A percentile compares a stretch with the other conserved stretches of the same genome.
Evolutionary conservation across 2,888 invertebrate genomes (phyloP).

Genomic region (Dendrolimus pini): DNA sequence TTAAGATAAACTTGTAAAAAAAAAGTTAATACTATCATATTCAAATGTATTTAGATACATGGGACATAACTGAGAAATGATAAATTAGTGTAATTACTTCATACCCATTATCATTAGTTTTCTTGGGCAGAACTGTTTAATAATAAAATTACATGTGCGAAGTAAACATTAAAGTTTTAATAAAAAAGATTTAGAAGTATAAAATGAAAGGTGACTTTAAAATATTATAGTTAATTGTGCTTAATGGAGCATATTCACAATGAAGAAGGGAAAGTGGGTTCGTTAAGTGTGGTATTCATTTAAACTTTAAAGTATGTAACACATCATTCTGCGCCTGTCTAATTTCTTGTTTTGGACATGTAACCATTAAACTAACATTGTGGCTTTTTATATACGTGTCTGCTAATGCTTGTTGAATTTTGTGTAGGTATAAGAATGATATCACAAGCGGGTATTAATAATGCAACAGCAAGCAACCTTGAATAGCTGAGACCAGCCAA

Average conservation of each 20-base stretch:
- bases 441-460: constrained; percentile 43
- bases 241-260: not conserved
- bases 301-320: not conserved
- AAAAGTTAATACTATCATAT: too few species aligned
- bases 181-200: not conserved
- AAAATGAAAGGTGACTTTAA: not conserved
- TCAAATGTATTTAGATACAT: too few species aligned
- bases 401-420: constrained; percentile 5
- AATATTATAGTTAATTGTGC: not conserved
- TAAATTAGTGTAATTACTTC: too few species aligned
- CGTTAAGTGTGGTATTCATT: not conserved
- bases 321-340: not conserved
- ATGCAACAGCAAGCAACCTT: constrained; percentile 35
- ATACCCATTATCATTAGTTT: too few species aligned
- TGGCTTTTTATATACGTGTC: too few species aligned
- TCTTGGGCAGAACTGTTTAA: too few species aligned
- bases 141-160: not conserved
- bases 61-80: too few species aligned
- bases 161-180: not conserved
- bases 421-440: constrained; percentile 32
- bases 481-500: constrained; percentile 31
- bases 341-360: too few species aligned
- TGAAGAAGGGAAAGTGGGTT: not conserved
- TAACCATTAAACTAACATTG: too few species aligned
- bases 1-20: too few species aligned